Base-by-base conservation (phyloP, 2,797 vertebrate species). In the Crotalus adamanteus region DNA sequence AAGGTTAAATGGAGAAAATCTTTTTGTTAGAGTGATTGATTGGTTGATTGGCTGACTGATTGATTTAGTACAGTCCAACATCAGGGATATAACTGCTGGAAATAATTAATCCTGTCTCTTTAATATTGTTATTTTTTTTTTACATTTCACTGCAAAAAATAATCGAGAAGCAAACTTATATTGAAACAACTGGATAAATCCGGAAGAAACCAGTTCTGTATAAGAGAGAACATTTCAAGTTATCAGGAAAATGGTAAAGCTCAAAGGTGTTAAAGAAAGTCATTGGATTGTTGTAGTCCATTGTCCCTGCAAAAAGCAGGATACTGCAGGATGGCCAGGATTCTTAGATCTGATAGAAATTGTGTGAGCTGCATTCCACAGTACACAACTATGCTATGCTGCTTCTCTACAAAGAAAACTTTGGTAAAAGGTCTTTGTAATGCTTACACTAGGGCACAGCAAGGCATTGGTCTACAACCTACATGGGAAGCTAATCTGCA, bases 81-180 rank as follows among this genome's bases (percentile, higher is more conserved):
- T 42, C 37, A 47, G 37, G 20, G 37, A 42, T 83, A 47, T 83
- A 83, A 83, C 56, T 69, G 28, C 63, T 37, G n/a, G 37, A 20
- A 91, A 31, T 89, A 87, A 87, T 91, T 94, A 95, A 89, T 9
- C n/a, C 47, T 59, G 47, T 22, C 4, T 5, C 57, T 90, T 14
- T 18, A 53, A 9, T 2, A 88, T 9, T 55, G 63, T 25, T 69
- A 14, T 65, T 31, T 28, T 31, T 28, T 91, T 90, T 83, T 0
- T 20, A 86, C 12, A 47, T 53, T 92, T 83, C n/a, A 12, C 16
- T 86, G 59, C 14, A 63, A 89, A 90, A 88, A 91, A 57, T 31
- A 91, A 4, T 13, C 26, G 73, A 89, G 26, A 92, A 83, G 63
- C 37, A 89, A 89, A 42, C 18, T 42, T 11, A 73, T 47, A 6